Percentiles rank a stretch among this genome's conserved stretches.
Evolutionary conservation across 2,113 vertebrate species (phyloP).

Genomic region (Stegostoma tigrinum): DNA sequence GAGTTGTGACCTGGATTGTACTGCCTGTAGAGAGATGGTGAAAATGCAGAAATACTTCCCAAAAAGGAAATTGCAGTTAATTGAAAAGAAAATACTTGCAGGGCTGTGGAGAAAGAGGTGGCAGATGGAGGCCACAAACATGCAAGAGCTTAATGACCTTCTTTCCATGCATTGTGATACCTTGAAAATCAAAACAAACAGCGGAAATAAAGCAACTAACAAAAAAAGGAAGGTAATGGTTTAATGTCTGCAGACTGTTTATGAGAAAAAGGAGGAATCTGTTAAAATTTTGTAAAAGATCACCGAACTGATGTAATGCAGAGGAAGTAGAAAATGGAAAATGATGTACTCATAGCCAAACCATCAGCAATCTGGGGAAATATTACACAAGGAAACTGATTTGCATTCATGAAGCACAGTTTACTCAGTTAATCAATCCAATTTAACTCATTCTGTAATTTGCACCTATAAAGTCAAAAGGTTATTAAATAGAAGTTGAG

Average conservation of each 20-base stretch:
- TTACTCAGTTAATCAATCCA: background rate
- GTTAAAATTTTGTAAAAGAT: background rate
- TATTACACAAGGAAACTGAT: background rate
- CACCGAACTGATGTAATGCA: background rate
- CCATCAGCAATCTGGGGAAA: background rate
- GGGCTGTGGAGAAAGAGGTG: background rate
- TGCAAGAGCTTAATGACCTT: background rate
- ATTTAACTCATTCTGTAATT: background rate
- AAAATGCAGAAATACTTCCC: background rate
- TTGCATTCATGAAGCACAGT: background rate
- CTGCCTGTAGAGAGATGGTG: background rate
- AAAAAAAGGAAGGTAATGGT: background rate
- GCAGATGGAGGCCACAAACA: background rate
- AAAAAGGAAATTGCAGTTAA: background rate
- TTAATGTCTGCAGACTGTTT: background rate
- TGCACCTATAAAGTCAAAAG: too few relatives aligned
- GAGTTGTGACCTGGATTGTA: background rate
- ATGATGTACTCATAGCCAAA: background rate
- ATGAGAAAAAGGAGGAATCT: background rate
- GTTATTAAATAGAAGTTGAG: background rate
- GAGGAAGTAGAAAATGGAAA: background rate
- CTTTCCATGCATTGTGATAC: background rate
- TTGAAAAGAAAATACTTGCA: background rate
- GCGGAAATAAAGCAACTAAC: background rate
- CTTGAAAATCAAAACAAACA: background rate